Evolutionary conservation across 2,888 invertebrate genomes (phyloP), one percentile per base, ranked within the genome.

Genomic region (Sphinx pinastri): DNA sequence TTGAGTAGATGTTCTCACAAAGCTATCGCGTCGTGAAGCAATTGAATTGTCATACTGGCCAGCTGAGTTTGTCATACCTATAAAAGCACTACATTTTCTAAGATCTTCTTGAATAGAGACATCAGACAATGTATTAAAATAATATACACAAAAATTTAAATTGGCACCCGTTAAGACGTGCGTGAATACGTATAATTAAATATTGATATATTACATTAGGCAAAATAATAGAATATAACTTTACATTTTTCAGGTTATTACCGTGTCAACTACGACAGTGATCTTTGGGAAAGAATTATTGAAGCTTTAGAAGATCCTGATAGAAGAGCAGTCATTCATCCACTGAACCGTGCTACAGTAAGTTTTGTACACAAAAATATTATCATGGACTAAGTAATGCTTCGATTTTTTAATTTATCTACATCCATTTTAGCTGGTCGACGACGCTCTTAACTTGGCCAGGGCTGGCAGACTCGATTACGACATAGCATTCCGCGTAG

Each of bases 391-490:
- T 5, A 38, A 38, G 38, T 38, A 38, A 38, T 7, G 8, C 38
- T 38, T 38, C 38, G 38, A 38, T 7, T 38, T 38, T 63, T 8
- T 16, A 54, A 19, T 57, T 19, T 70, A 57, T 70, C 16, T 16
- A 2, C n/a, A 55, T 49, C 67, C 69, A 76, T 79, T 96, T 76
- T 87, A 98, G 90, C 89, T 98, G 13, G 87, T 98, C 38, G 97
- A 98, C 78, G 98, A 98, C 83, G 95, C 96, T 0, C 85, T 97
- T 5, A 96, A 96, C 81, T 85, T 97, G 68, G 97, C 97, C 0
- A 92, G 96, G 79, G 95, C 95, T 31, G 96, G 96, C 2, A 91
- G 85, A 74, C 81, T 97, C 1, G 91, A 94, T 74, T 97, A 97
- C 76, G 93, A 95, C 0, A 90, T 94, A 2, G 96, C 97, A 0